Percentiles rank a stretch among this genome's conserved stretches.
Conservation (phyloP, 2,113 vertebrate genomes). For the Leptosomus discolor region DNA sequence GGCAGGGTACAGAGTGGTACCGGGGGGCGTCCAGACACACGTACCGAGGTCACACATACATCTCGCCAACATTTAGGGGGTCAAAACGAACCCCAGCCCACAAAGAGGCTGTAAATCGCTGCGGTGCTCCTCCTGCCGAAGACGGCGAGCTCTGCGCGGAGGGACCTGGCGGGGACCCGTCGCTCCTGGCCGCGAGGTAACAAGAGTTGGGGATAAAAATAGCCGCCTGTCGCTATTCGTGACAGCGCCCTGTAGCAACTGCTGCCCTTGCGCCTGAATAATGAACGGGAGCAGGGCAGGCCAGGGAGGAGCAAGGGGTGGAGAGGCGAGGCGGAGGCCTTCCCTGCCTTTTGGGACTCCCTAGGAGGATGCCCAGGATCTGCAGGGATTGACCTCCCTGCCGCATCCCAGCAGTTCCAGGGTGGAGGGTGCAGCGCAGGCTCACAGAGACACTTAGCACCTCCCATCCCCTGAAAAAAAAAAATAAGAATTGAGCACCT, state of each 20-base stretch:
- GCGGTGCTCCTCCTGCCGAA: not conserved
- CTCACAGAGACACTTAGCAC: not conserved
- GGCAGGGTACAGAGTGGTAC: accelerated
- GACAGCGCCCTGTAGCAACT: not conserved
- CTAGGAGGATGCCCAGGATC: not conserved
- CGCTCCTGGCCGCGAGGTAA: not conserved
- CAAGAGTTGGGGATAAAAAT: constrained; percentile 51
- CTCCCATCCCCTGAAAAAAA: not conserved
- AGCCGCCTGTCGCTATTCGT: not conserved
- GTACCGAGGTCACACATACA: accelerated
- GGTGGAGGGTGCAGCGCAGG: not conserved
- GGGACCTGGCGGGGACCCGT: not conserved
- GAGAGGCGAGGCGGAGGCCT: not conserved
- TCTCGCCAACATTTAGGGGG: not conserved
- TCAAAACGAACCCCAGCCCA: not conserved
- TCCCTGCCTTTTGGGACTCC: not conserved
- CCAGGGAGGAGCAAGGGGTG: not conserved
- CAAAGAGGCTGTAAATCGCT: accelerated
- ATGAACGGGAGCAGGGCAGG: not conserved
- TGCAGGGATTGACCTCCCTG: not conserved
- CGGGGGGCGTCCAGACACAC: not conserved
- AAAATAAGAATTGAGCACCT: not conserved
- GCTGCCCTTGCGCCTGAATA: not conserved
- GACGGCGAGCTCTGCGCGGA: not conserved
- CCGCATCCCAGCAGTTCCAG: accelerated